Evolutionary conservation across 2,888 invertebrate species (phyloP).

Genomic region (Punctoribates punctum): DNA sequence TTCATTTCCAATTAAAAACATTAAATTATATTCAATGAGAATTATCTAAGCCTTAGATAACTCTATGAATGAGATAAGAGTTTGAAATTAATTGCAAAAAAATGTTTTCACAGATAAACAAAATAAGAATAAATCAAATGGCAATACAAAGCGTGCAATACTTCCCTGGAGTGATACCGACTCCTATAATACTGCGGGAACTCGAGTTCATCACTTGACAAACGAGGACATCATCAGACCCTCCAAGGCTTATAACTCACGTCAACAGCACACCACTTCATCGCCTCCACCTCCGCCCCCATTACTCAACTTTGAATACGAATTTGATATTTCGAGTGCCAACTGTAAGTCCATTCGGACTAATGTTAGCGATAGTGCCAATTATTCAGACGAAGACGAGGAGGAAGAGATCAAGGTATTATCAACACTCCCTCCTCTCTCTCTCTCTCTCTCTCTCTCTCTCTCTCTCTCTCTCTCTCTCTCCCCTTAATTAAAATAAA

Average conservation of each 20-base stretch:
- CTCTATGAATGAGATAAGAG: neutral
- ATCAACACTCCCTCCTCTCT: neutral
- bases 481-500: neutral
- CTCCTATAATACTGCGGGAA: neutral
- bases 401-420: slow-evolving; percentile 42
- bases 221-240: neutral
- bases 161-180: slow-evolving; percentile 13
- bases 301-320: slow-evolving; percentile 17
- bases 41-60: neutral
- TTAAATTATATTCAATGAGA: too few species aligned
- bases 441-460: slow-evolving; percentile 6
- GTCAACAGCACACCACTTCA: neutral
- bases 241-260: neutral
- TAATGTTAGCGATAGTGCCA: slow-evolving; percentile 42
- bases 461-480: neutral
- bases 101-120: neutral
- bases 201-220: neutral
- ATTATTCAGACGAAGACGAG: slow-evolving; percentile 42
- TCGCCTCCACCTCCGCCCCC: slow-evolving; percentile 25
- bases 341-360: slow-evolving; percentile 28
- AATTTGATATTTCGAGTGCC: slow-evolving; percentile 35
- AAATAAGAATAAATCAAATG: slow-evolving; percentile 10
- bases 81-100: neutral
- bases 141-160: slow-evolving; percentile 19
- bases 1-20: too few species aligned